Percentiles rank a stretch among this genome's conserved stretches.
These are phyloP conservation scores for Perodicticus potto DNA, from an alignment of 2,797 vertebrate species.

Conservation along the genomic window DNA sequence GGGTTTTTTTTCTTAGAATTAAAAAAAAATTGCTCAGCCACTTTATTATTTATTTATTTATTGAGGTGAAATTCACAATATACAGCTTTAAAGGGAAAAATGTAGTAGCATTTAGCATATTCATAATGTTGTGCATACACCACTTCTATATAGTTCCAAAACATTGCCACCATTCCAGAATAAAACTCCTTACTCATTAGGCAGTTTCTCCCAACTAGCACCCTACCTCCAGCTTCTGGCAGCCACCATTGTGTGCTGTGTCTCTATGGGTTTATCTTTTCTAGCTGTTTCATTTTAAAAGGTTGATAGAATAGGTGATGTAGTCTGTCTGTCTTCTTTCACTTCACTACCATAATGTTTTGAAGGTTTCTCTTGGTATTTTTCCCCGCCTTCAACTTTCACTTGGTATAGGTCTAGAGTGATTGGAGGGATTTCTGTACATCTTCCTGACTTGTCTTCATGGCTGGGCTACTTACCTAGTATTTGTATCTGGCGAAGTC, in stretches of 20 bases:
- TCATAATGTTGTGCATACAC: background rate
- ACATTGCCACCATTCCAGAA: background rate
- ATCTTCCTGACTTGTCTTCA: background rate
- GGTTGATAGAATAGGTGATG: background rate
- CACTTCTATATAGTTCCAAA: background rate
- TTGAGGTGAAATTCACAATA: background rate
- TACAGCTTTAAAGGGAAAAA: background rate
- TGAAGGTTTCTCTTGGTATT: background rate
- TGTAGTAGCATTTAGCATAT: background rate
- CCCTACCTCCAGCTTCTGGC: background rate
- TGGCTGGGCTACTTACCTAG: background rate
- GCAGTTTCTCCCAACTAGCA: background rate
- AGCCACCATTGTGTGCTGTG: background rate
- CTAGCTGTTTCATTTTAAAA: background rate
- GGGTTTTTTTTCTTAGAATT: background rate
- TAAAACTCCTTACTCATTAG: background rate
- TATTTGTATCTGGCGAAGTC: background rate
- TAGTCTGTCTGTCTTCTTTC: background rate
- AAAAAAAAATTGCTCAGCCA: background rate
- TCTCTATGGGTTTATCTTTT: background rate
- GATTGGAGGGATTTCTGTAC: background rate
- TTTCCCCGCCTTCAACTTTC: background rate
- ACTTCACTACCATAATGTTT: background rate
- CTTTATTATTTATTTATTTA: background rate
- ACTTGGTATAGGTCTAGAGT: background rate